These are phyloP conservation scores for Camponotus pennsylvanicus DNA, from an alignment of 1,140 invertebrate genomes.

Conservation along the genomic window DNA sequence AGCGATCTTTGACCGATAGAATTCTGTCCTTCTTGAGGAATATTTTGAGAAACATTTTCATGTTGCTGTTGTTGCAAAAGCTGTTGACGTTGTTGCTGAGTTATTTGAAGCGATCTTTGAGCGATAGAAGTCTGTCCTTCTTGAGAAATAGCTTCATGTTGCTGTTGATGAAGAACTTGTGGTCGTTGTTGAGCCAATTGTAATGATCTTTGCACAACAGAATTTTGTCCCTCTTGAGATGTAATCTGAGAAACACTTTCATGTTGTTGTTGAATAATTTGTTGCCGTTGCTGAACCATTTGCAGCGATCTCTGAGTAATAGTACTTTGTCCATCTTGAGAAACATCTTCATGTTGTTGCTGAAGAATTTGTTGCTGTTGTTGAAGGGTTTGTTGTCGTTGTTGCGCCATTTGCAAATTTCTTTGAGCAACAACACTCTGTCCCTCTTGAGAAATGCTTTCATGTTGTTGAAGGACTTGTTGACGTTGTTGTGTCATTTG, in stretches of 20 bases:
- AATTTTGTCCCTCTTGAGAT: constrained; percentile 75
- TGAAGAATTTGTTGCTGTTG: constrained; percentile 28
- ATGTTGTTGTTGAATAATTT: constrained; percentile 61
- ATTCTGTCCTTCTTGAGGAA: constrained; percentile 76
- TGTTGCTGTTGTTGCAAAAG: constrained; percentile 85
- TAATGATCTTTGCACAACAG: constrained; percentile 79
- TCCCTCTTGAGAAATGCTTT: constrained; percentile 81
- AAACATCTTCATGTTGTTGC: constrained; percentile 76
- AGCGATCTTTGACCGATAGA: constrained; percentile 79
- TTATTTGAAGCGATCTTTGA: constrained; percentile 80
- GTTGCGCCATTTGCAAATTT: constrained; percentile 79
- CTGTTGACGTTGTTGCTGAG: constrained; percentile 78
- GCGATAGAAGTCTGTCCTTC: constrained; percentile 78
- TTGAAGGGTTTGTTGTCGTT: constrained; percentile 83
- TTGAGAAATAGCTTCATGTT: constrained; percentile 68
- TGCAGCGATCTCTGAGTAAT: constrained; percentile 82
- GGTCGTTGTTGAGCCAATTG: constrained; percentile 81
- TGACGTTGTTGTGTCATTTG: constrained; percentile 83
- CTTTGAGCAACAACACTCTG: constrained; percentile 73
- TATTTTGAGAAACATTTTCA: constrained; percentile 62
- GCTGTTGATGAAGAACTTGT: constrained; percentile 74
- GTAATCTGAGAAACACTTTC: constrained; percentile 77
- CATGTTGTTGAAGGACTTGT: constrained; percentile 86
- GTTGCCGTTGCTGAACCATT: constrained; percentile 78
- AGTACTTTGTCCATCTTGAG: constrained; percentile 74